These are phyloP conservation scores for Panagrolaimus sp. DNA, from an alignment of 1,140 invertebrate genomes.

Conservation along the genomic window DNA sequence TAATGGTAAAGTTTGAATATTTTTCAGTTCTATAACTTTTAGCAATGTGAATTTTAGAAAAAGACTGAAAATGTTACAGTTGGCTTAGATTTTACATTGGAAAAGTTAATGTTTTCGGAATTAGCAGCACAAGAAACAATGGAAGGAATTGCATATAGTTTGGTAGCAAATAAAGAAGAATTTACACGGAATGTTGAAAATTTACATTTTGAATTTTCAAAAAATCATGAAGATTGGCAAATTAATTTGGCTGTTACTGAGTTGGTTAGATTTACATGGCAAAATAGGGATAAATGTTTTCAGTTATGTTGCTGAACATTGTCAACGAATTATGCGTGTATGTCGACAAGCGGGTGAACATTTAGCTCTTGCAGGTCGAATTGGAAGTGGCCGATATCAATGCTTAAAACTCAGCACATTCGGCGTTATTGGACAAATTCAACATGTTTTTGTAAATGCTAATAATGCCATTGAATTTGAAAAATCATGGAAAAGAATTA, in stretches of 20 bases:
- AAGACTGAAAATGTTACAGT: slow-evolving; percentile 1
- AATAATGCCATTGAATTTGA: slow-evolving; percentile 29
- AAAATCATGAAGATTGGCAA: slow-evolving; percentile 32
- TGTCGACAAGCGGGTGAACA: slow-evolving; percentile 35
- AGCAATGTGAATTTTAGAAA: slow-evolving; percentile 24
- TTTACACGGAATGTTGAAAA: slow-evolving; percentile 33
- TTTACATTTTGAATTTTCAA: slow-evolving; percentile 39
- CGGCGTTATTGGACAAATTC: slow-evolving; percentile 34
- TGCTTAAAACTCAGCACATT: slow-evolving; percentile 37
- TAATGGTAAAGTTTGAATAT: background rate
- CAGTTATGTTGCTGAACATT: slow-evolving; percentile 30
- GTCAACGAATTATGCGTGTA: slow-evolving; percentile 34
- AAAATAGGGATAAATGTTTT: background rate
- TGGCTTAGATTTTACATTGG: slow-evolving; percentile 25
- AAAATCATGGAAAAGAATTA: slow-evolving; percentile 35
- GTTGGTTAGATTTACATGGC: background rate
- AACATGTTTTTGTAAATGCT: slow-evolving; percentile 30
- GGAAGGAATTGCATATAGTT: slow-evolving; percentile 29
- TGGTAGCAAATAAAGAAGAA: slow-evolving; percentile 21
- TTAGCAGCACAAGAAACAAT: slow-evolving; percentile 31
- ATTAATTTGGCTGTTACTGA: slow-evolving; percentile 35
- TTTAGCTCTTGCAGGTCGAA: slow-evolving; percentile 22
- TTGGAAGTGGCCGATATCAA: slow-evolving; percentile 33
- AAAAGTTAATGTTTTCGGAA: slow-evolving; percentile 34
- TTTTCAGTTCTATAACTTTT: too few species aligned